Conservation (phyloP, 2,797 vertebrate species). For the Tragopan temminckii region DNA sequence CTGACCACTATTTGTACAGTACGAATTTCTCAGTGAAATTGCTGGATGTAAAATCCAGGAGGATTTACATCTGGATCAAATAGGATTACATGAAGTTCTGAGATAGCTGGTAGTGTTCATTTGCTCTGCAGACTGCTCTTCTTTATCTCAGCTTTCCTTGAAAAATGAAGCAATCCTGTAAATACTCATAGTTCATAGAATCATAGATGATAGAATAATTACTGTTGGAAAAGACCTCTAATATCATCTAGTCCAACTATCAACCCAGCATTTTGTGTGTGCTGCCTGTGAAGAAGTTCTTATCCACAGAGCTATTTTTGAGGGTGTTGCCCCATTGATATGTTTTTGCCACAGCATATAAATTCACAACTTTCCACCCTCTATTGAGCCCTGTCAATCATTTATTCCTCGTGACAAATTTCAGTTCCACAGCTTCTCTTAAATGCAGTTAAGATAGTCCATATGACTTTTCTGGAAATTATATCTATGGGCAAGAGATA, state of each 20-base stretch:
- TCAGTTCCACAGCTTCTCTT: background rate
- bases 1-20: slow-evolving; percentile 25
- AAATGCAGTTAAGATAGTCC: background rate
- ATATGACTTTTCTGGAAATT: background rate
- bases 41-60: slow-evolving; percentile 18
- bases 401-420: background rate
- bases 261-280: no score
- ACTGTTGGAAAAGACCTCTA: no score
- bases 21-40: background rate
- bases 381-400: background rate
- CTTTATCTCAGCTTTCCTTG: slow-evolving; percentile 15
- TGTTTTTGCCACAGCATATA: background rate
- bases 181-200: background rate
- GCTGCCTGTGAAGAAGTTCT: background rate
- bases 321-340: background rate
- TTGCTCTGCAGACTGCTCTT: slow-evolving; percentile 24
- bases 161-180: slow-evolving; percentile 12
- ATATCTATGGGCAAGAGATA: background rate
- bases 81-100: background rate
- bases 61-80: slow-evolving; percentile 12
- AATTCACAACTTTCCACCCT: background rate
- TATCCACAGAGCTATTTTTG: background rate
- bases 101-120: background rate
- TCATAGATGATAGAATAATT: no score
- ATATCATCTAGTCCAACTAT: no score